phyloP scores from a whole-genome alignment of 2,888 invertebrate genomes.

The Mimas tiliae region DNA sequence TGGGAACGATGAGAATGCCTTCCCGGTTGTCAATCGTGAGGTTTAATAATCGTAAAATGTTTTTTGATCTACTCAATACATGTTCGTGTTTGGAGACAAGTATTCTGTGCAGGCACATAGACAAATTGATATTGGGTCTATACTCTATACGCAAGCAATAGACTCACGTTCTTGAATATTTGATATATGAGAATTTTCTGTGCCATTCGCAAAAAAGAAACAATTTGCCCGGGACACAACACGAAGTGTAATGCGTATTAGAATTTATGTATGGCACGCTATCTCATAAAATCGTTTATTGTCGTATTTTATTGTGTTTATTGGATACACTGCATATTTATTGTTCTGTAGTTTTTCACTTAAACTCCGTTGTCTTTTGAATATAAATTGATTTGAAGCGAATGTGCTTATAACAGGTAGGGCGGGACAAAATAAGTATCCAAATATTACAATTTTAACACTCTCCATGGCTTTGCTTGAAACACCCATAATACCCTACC shows the following conservation, averaged over 20 bases:
- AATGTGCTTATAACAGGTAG: background rate
- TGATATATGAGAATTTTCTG: constrained; percentile 27
- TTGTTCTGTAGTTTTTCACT: constrained; percentile 14
- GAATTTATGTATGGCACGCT: constrained; percentile 27
- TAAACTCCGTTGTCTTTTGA: constrained; percentile 9
- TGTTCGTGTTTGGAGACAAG: constrained; percentile 46
- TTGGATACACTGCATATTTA: constrained; percentile 12
- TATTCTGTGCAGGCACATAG: constrained; percentile 30
- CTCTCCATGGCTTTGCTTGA: background rate
- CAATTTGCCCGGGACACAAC: constrained; percentile 27
- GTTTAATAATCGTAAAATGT: constrained; percentile 84
- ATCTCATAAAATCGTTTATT: constrained; percentile 19
- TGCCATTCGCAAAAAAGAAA: constrained; percentile 25
- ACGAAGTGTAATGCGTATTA: constrained; percentile 22
- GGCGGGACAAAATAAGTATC: background rate
- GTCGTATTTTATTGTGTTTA: constrained; percentile 25
- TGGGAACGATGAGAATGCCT: constrained; percentile 78
- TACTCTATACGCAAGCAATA: constrained; percentile 26
- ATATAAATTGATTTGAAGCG: constrained; percentile 8
- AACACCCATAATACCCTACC: background rate
- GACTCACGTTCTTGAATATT: constrained; percentile 27
- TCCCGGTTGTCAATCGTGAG: constrained; percentile 81
- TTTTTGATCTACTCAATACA: constrained; percentile 72
- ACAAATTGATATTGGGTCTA: constrained; percentile 37
- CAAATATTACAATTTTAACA: background rate